Percentiles rank a stretch among this genome's conserved stretches.
Conservation (phyloP, 1,140 invertebrate genomes). For the Temnothorax longispinosus region DNA sequence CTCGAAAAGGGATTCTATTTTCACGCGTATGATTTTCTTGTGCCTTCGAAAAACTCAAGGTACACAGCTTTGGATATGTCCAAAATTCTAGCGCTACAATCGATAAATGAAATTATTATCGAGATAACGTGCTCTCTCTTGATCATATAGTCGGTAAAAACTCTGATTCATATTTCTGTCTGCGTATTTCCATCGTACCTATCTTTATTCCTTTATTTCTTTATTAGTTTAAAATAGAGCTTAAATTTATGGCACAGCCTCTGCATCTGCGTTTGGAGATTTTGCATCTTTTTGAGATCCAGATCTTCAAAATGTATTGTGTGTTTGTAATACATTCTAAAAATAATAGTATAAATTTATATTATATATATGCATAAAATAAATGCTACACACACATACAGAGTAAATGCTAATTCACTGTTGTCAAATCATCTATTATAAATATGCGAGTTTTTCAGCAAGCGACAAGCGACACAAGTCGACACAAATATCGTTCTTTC, state of each 20-base stretch:
- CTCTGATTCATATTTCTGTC: background rate
- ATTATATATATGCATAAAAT: background rate
- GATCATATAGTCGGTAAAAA: conserved; percentile 17
- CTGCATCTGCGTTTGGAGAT: background rate
- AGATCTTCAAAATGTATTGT: background rate
- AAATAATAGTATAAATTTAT: background rate
- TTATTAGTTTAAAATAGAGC: background rate
- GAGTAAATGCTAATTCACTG: background rate
- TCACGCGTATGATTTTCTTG: background rate
- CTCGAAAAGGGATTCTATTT: background rate
- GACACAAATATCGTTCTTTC: too few relatives aligned
- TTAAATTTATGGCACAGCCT: background rate
- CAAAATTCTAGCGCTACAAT: conserved; percentile 40
- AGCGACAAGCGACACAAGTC: too few relatives aligned
- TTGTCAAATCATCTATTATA: background rate
- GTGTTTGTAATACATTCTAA: background rate
- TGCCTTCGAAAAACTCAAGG: background rate
- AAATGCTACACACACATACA: too few relatives aligned
- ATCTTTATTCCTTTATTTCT: too few relatives aligned
- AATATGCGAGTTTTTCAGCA: too few relatives aligned
- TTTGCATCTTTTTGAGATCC: too few relatives aligned
- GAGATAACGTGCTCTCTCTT: conserved; percentile 41
- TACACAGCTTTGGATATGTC: background rate
- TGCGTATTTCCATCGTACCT: background rate
- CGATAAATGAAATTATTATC: conserved; percentile 58